phyloP scores from a whole-genome alignment of 2,113 vertebrate species.

The Megaceryle maxima region DNA sequence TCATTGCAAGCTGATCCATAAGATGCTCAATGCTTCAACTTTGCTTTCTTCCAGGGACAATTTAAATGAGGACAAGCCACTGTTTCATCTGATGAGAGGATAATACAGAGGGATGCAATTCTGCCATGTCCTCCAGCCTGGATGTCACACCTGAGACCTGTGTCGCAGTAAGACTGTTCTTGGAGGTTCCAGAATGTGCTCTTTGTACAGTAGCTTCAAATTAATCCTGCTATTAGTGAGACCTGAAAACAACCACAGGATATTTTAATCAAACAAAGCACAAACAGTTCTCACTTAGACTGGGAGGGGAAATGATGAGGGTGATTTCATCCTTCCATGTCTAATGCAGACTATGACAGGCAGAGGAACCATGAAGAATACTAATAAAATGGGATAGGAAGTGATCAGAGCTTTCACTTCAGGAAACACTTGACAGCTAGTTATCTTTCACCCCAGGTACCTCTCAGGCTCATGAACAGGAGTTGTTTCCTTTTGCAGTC shows the following conservation, averaged over 20 bases:
- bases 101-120: neutral
- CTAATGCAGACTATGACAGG: neutral
- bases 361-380: neutral
- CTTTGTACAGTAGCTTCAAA: neutral
- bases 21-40: neutral
- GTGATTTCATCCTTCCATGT: neutral
- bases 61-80: neutral
- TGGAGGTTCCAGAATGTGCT: neutral
- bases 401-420: neutral
- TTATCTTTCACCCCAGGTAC: neutral
- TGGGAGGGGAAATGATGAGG: neutral
- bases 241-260: neutral
- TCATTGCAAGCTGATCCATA: neutral
- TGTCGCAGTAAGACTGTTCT: neutral
- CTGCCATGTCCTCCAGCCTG: neutral
- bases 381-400: neutral
- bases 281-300: neutral
- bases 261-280: conserved; percentile 2
- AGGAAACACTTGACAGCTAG: neutral
- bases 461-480: neutral
- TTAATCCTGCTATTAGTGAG: neutral
- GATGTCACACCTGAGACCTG: neutral
- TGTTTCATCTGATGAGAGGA: neutral
- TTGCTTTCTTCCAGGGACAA: neutral
- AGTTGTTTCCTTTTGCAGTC: neutral